phyloP scores from a whole-genome alignment of 2,797 vertebrate genomes.

The Neosalanx taihuensis region DNA sequence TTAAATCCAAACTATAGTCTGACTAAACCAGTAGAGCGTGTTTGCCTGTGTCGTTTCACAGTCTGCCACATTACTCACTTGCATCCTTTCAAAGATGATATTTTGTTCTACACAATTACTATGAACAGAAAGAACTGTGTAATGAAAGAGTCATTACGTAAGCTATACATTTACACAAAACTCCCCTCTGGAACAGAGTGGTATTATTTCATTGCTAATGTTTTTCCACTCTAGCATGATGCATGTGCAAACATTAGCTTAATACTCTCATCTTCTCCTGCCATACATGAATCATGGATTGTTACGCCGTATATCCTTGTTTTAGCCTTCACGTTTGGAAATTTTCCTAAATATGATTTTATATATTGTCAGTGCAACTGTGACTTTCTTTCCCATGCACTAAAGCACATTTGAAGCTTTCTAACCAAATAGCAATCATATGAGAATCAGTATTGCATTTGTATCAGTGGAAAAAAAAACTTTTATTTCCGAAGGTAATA shows the following conservation, averaged over 20 bases:
- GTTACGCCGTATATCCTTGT: constrained; percentile 49
- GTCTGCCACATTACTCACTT: not conserved
- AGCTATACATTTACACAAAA: not conserved
- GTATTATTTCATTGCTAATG: constrained; percentile 34
- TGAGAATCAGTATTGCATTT: constrained; percentile 59
- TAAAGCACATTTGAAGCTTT: constrained; percentile 59
- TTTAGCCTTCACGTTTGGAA: constrained; percentile 67
- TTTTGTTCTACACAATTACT: too few relatives aligned
- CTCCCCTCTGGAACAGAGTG: not conserved
- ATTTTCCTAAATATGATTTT: constrained; percentile 55
- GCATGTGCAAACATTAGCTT: constrained; percentile 62
- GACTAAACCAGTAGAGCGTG: constrained; percentile 5
- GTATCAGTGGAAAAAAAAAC: constrained; percentile 60
- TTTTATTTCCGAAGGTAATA: constrained; percentile 63
- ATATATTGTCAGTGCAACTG: constrained; percentile 62
- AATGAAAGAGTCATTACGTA: not conserved
- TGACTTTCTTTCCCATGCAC: constrained; percentile 55
- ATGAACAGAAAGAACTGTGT: too few relatives aligned
- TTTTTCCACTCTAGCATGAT: constrained; percentile 60
- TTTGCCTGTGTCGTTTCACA: not conserved
- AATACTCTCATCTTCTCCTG: constrained; percentile 57
- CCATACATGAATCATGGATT: constrained; percentile 64
- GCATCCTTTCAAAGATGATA: not conserved
- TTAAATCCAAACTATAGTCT: constrained; percentile 50
- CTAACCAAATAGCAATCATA: constrained; percentile 31